Evolutionary conservation across 2,113 vertebrate species (phyloP).

Genomic region (Ctenomys sociabilis): DNA sequence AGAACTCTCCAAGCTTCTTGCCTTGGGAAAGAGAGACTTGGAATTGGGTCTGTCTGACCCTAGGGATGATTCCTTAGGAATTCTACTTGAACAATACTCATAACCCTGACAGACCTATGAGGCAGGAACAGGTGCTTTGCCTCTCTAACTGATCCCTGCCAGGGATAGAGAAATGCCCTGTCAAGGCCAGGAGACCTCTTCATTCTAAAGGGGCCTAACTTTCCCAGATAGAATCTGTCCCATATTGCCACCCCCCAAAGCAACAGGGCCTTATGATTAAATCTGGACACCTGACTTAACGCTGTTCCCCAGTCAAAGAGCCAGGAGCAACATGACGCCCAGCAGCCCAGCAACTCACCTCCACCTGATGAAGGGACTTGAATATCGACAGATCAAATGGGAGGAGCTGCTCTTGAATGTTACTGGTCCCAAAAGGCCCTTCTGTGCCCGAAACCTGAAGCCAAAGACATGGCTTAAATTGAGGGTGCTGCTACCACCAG

Average conservation of each 20-base stretch:
- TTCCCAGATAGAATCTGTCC: neutral
- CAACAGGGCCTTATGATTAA: neutral
- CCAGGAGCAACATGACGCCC: neutral
- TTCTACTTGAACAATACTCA: neutral
- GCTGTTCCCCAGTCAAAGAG: neutral
- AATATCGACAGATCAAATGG: slow-evolving; percentile 96
- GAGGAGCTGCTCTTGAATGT: slow-evolving; percentile 94
- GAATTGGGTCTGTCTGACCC: neutral
- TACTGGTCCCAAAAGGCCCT: slow-evolving; percentile 94
- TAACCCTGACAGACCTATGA: neutral
- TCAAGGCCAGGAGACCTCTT: neutral
- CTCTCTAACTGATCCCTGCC: neutral
- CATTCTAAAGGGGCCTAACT: neutral
- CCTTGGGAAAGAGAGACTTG: neutral
- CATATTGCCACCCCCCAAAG: neutral
- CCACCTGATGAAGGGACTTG: slow-evolving; percentile 96
- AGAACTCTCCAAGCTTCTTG: neutral
- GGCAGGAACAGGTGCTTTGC: neutral
- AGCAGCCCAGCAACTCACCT: slow-evolving; percentile 87
- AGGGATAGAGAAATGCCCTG: neutral
- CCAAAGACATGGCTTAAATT: neutral
- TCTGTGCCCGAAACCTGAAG: slow-evolving; percentile 92
- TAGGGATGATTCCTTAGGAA: neutral
- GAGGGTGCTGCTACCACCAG: neutral
- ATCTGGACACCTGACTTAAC: neutral